Percentiles rank a stretch among this genome's conserved stretches.
Conservation (phyloP, 53 echinoderm and acorn worm genomes). For the Mesocentrotus franciscanus region DNA sequence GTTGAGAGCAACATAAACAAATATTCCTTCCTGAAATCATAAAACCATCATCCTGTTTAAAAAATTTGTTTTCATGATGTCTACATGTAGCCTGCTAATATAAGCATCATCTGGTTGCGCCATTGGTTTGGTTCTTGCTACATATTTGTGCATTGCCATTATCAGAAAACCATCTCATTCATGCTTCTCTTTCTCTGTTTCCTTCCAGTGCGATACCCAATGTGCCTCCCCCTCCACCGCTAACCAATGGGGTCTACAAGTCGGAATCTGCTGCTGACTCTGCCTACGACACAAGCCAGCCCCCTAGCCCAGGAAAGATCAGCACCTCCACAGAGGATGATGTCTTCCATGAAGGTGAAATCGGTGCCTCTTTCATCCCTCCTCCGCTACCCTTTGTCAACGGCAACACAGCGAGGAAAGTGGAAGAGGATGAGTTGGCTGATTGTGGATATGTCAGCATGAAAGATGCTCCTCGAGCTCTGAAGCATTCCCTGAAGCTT, state of each 20-base stretch:
- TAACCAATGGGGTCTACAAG: slow-evolving; percentile 56
- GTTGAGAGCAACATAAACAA: background rate
- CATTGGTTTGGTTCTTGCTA: background rate
- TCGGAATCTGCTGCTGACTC: slow-evolving; percentile 58
- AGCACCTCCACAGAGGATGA: slow-evolving; percentile 66
- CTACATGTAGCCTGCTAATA: no score
- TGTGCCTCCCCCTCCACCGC: slow-evolving; percentile 59
- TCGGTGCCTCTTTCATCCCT: slow-evolving; percentile 16
- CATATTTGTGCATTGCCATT: background rate
- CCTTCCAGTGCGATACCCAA: slow-evolving; percentile 35
- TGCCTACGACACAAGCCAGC: slow-evolving; percentile 61
- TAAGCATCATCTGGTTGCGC: background rate
- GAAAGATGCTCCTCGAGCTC: slow-evolving; percentile 61
- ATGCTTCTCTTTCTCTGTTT: background rate
- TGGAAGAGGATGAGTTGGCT: slow-evolving; percentile 51
- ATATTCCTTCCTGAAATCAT: no score
- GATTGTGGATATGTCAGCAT: slow-evolving; percentile 64
- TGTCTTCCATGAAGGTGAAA: slow-evolving; percentile 52
- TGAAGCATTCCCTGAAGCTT: slow-evolving; percentile 50
- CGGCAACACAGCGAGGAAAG: background rate
- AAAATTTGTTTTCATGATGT: no score
- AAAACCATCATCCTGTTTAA: no score
- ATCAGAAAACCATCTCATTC: background rate
- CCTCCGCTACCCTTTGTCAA: slow-evolving; percentile 42
- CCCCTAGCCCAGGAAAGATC: slow-evolving; percentile 63